phyloP scores from a whole-genome alignment of 2,113 vertebrate species.

The Lampris incognitus region DNA sequence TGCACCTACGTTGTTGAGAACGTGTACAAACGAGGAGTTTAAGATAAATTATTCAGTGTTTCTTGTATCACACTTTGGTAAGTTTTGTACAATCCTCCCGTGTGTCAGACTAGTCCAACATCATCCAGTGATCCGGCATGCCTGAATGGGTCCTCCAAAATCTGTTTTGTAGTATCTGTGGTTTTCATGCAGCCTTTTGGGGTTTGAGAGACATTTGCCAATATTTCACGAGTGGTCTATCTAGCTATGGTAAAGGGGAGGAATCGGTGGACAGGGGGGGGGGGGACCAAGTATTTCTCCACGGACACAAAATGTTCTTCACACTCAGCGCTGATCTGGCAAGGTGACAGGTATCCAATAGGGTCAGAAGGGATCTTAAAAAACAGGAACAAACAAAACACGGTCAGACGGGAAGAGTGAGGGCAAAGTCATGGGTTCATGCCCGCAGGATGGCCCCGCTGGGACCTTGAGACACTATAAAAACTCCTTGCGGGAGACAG shows the following conservation, averaged over 20 bases:
- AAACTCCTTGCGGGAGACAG: slow-evolving; percentile 63
- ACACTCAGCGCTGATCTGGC: slow-evolving; percentile 16
- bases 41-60: slow-evolving; percentile 9
- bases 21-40: no score
- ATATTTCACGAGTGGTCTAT: slow-evolving; percentile 33
- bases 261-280: slow-evolving; percentile 28
- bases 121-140: background rate
- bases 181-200: background rate
- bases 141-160: slow-evolving; percentile 3
- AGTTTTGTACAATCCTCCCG: slow-evolving; percentile 8
- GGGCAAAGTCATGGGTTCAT: slow-evolving; percentile 4
- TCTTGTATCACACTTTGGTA: slow-evolving; percentile 5
- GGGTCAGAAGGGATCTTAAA: slow-evolving; percentile 31
- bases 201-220: slow-evolving; percentile 1
- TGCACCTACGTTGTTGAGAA: no score
- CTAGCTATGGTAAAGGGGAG: background rate
- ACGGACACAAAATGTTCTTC: slow-evolving; percentile 29
- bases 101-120: slow-evolving; percentile 8
- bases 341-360: slow-evolving; percentile 28
- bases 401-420: slow-evolving; percentile 12
- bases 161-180: slow-evolving; percentile 1
- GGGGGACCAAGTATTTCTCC: slow-evolving; percentile 17
- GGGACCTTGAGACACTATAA: slow-evolving; percentile 58
- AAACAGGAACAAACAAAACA: slow-evolving; percentile 33
- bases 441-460: slow-evolving; percentile 46